Base-by-base conservation (phyloP, 2,113 vertebrate genomes). In the Chionomys nivalis region DNA sequence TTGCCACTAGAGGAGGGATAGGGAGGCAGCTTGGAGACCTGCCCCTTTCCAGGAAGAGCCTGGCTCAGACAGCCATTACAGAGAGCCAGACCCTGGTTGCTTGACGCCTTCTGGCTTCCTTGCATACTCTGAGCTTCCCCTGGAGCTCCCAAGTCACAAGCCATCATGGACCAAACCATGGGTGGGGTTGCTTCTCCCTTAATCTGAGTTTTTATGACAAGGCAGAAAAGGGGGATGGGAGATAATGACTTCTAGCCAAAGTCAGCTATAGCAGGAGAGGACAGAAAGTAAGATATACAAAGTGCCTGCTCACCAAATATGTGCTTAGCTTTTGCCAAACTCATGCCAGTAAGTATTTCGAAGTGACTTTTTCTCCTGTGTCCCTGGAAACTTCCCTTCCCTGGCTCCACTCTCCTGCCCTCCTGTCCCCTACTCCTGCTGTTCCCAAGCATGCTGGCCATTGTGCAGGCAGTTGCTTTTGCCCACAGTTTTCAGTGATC, bases 281-380 rank as follows among this genome's bases (percentile, higher is more conserved):
- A 44, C n/a, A 7, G 26, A 82, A 82, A 47, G 14, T 1, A 17
- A 58, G 24, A 5, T 12, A 58, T 82, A 75, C 49, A 31, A 82
- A 65, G 66, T n/a, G 19, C 61, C 61, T 47, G 2, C 70, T 72
- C 83, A 33, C 58, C 87, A 78, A 79, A 86, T 3, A 28, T 21
- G 36, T 17, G 61, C 11, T 81, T 42, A 7, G 76, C 39, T 90
- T 75, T 92, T 87, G 44, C 77, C 68, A 73, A 58, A 75, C 31
- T 89, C 52, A 14, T 11, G 47, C 49, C 87, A 75, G 66, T 49
- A 61, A 87, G 63, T 68, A 47, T 52, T 81, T 95, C 61, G 52
- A 78, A 94, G 72, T 13, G 14, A 39, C 26, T 87, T 94, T 91
- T 89, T 89, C 87, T 90, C 70, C 65, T 68, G 13, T 36, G 26